phyloP scores from a whole-genome alignment of 2,797 vertebrate genomes.

The Gila robusta region DNA sequence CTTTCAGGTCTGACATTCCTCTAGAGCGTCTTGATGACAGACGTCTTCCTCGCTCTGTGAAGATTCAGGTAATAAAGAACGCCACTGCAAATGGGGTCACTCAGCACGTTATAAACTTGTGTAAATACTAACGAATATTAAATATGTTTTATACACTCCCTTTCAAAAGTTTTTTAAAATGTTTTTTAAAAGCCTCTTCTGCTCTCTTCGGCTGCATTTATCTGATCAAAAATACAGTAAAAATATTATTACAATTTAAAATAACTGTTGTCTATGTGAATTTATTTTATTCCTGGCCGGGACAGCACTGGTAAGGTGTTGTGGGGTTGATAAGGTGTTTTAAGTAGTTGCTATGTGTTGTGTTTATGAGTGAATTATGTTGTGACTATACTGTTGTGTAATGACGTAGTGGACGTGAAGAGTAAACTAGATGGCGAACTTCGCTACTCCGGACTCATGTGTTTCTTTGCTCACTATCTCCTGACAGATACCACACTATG shows the following conservation, averaged over 20 bases:
- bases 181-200: neutral
- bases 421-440: no score
- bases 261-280: neutral
- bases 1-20: conserved; percentile 24
- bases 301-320: neutral
- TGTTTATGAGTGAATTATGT: no score
- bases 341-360: no score
- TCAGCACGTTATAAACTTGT: neutral
- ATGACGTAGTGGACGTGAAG: no score
- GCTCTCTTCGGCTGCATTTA: neutral
- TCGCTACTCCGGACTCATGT: no score
- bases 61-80: neutral
- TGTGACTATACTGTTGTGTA: no score
- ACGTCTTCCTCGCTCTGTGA: neutral
- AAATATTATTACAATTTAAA: neutral
- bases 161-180: neutral
- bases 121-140: neutral
- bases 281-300: neutral
- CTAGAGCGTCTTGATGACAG: neutral
- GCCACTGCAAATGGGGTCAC: neutral
- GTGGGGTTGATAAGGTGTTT: no score
- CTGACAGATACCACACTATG: no score
- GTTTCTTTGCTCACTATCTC: no score
- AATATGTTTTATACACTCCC: neutral
- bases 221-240: neutral